A percentile compares a stretch with the other conserved stretches of the same genome.
Conservation (phyloP, 1,140 invertebrate genomes). For the Ceratina calcarata region DNA sequence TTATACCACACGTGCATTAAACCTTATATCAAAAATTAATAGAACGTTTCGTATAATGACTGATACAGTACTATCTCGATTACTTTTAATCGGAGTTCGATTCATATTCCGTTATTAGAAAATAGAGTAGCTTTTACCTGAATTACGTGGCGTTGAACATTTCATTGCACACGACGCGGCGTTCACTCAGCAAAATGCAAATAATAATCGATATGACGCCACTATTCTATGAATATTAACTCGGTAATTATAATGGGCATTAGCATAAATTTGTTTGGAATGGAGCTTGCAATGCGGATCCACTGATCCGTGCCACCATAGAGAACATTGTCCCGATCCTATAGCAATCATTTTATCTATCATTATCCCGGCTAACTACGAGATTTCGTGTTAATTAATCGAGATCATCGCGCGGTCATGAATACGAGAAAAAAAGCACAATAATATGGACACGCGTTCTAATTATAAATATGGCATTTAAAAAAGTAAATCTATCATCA, state of each 20-base stretch:
- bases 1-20: too few species aligned
- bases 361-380: not conserved
- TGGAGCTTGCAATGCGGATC: not conserved
- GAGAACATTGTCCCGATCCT: not conserved
- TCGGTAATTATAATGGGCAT: not conserved
- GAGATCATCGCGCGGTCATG: not conserved
- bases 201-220: not conserved
- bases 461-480: too few species aligned
- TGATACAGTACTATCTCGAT: too few species aligned
- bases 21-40: too few species aligned
- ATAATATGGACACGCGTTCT: too few species aligned
- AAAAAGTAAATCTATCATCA: too few species aligned
- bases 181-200: slow-evolving; percentile 19
- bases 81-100: too few species aligned
- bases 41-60: too few species aligned
- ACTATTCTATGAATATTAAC: slow-evolving; percentile 10
- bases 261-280: slow-evolving; percentile 9
- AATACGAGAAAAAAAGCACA: not conserved
- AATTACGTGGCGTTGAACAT: too few species aligned
- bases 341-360: not conserved
- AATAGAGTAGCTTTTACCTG: too few species aligned
- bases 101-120: too few species aligned
- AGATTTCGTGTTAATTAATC: not conserved
- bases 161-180: slow-evolving; percentile 12
- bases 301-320: not conserved